Base-by-base conservation (phyloP, 2,797 vertebrate genomes). In the Eremophila alpestris region DNA sequence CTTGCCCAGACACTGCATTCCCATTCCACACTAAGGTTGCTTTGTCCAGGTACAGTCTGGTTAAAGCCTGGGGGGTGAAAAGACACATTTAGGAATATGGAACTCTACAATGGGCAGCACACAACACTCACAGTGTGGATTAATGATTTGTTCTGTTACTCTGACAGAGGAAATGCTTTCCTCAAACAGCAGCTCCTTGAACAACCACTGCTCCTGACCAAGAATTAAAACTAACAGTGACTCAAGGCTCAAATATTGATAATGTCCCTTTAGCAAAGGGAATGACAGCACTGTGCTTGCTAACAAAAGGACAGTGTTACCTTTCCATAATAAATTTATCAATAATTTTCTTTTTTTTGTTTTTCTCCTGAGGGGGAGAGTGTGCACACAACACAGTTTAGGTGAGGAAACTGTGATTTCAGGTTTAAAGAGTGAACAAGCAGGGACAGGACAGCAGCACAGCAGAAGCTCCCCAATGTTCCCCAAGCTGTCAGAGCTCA, bases 1-100 rank as follows among this genome's bases (percentile, higher is more conserved):
- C 98, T 58, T 99, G 98, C 58, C 99, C 99, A 0, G 99, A 99
- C 60, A 99, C 95, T 0, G 98, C 98, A 2, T 99, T 99, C 40
- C 99, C 99, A 4, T 99, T 99, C 99, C 99, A 99, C 68, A 99
- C 98, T 60, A 99, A 93, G 0, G 99, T 99, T 3, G 99, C 99
- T 70, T 99, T 99, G 96, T 99, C 98, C 97, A 99, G 96, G 97
- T 99, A 99, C 3, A 99, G 98, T 49, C 99, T 98, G 38, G 98
- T 99, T 85, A 99, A 92, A 93, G 98, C 98, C 99, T 99, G 87
- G 76, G 87, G 83, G 5, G 83, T 1, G 15, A 94, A 91, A 87
- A 87, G 0, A 82, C 3, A 5, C 8, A 30, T 65, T 77, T 67
- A 65, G 34, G 36, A 90, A 43, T 0, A 38, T 4, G 3, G 41